Base-by-base conservation (phyloP, 2,797 vertebrate species). In the Chromis chromis region DNA sequence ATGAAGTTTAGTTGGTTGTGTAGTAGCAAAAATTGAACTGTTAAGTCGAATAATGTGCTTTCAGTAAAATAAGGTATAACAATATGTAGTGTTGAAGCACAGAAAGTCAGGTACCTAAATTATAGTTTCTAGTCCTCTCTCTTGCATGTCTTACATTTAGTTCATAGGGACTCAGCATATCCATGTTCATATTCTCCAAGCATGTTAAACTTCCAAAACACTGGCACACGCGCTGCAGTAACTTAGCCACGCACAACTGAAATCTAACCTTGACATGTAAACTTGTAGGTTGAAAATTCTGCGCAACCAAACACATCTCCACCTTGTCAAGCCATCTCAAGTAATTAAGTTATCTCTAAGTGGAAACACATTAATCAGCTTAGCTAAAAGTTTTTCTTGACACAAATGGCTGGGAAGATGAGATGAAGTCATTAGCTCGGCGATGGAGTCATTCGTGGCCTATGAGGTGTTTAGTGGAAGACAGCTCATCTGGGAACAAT, bases 401-500 rank as follows among this genome's bases (percentile, higher is more conserved):
- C 79, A 74, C 56, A 88, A 89, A 86, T 65, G 70, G 58, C 62
- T 54, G 78, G 28, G 74, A 73, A 79, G 67, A 86, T 42, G 70
- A 81, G 81, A 68, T 76, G 72, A 78, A 85, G 81, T 80, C 80
- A 82, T 85, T 85, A 83, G 74, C 76, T 75, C 52, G 56, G 42
- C 58, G 52, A 81, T 76, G 79, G 86, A 90, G 82, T 83, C 86
- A 74, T 83, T 78, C 17, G 40, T 65, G 74, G 82, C 70, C 83
- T 65, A 74, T 84, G 76, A 84, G 74, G 81, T 83, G 81, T 88
- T 90, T 74, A 87, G 75, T 69, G 69, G 78, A 65, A 83, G 79
- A 87, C 68, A 72, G 70, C 85, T 85, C 85, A 88, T 81, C 78
- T 78, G 82, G 81, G 83, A 90, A 82, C 86, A 86, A 86, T 88